Evolutionary conservation across 2,113 vertebrate genomes (phyloP).

Genomic region (Neogobius melanostomus): DNA sequence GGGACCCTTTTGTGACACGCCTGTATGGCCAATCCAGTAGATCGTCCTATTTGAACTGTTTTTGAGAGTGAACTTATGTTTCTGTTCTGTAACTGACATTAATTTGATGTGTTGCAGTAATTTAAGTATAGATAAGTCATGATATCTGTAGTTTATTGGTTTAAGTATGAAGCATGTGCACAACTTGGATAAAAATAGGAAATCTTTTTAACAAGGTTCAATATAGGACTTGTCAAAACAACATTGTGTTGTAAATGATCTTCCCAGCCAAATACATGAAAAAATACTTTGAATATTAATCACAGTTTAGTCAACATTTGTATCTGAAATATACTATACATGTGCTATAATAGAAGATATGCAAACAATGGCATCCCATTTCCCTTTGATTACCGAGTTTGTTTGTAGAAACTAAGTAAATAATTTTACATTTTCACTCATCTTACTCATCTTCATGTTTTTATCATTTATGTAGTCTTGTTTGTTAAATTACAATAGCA

Average conservation of each 20-base stretch:
- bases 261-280: slow-evolving; percentile 11
- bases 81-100: slow-evolving; percentile 32
- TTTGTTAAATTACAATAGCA: background rate
- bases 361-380: background rate
- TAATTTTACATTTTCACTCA: background rate
- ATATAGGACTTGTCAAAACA: slow-evolving; percentile 6
- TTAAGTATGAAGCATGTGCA: background rate
- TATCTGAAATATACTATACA: slow-evolving; percentile 4
- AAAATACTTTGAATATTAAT: slow-evolving; percentile 16
- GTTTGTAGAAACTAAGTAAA: background rate
- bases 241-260: background rate
- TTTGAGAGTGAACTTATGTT: slow-evolving; percentile 41
- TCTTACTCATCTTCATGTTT: background rate
- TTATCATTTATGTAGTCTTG: background rate
- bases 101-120: slow-evolving; percentile 36
- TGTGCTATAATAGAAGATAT: background rate
- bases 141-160: slow-evolving; percentile 37
- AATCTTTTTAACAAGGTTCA: slow-evolving; percentile 11
- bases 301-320: background rate
- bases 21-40: slow-evolving; percentile 11
- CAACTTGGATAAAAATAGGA: slow-evolving; percentile 16
- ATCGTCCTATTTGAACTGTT: slow-evolving; percentile 28
- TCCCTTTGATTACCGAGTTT: background rate
- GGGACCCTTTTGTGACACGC: slow-evolving; percentile 45
- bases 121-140: slow-evolving; percentile 30